phyloP scores from a whole-genome alignment of 2,797 vertebrate species.

The Gambelia wislizenii region DNA sequence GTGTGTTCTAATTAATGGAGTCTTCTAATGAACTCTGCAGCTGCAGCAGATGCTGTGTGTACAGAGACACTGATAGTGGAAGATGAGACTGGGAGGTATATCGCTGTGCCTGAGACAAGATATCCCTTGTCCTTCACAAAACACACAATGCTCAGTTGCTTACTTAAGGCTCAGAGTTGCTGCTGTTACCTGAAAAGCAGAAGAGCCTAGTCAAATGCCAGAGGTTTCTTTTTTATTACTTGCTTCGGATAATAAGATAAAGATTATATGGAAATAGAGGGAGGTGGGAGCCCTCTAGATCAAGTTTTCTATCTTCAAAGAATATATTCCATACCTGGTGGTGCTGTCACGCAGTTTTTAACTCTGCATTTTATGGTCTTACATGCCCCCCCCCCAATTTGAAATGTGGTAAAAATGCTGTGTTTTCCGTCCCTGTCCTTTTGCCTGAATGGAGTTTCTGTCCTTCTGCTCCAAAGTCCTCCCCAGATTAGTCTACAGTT shows the following conservation, averaged over 20 bases:
- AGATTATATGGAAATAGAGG: background rate
- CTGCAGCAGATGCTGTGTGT: constrained; percentile 38
- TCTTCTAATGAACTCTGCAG: constrained; percentile 50
- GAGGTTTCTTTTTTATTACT: constrained; percentile 19
- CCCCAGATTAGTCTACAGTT: background rate
- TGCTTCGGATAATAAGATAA: constrained; percentile 18
- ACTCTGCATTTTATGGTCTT: background rate
- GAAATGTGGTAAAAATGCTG: background rate
- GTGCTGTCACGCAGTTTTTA: background rate
- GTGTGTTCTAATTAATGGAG: constrained; percentile 39
- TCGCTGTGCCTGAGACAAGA: background rate
- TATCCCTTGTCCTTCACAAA: background rate
- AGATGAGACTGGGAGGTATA: constrained; percentile 45
- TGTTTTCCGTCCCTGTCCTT: background rate
- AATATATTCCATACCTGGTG: background rate
- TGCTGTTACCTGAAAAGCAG: constrained; percentile 29
- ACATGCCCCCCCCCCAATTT: too few relatives aligned
- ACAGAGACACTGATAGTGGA: constrained; percentile 47
- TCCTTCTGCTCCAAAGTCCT: background rate
- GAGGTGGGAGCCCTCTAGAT: background rate
- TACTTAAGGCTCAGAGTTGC: constrained; percentile 29
- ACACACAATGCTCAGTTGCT: constrained; percentile 33
- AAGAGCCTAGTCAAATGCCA: constrained; percentile 39
- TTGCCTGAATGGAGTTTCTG: background rate
- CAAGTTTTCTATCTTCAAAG: background rate